Evolutionary conservation across 2,888 invertebrate genomes (phyloP), one percentile per base, ranked within the genome.

Genomic region (Drosophila ezoana): DNA sequence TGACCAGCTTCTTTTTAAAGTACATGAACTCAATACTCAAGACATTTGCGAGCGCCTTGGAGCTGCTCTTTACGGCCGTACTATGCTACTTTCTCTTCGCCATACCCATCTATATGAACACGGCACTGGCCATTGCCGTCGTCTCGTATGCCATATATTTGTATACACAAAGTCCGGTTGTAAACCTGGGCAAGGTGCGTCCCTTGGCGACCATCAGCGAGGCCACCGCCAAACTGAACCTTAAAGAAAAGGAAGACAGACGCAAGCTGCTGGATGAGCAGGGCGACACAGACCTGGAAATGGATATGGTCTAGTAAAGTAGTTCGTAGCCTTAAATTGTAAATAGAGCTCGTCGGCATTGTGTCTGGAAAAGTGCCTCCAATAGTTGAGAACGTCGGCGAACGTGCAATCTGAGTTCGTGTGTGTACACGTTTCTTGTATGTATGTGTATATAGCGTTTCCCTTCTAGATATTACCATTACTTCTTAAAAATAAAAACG

Each of bases 21-120:
- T 97, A 96, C 84, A 94, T 98, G 85, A 98, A 98, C 92, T 98
- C 98, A 0, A 98, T 99, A 89, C 93, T 98, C 57, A 98, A 99
- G 93, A 98, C 98, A 0, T 98, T 98, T 92, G 98, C 98, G 1
- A 97, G 98, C 93, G 98, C 98, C 13, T 93, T 98, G 81, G 98
- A 98, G 90, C 92, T 98, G 35, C 93, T 98, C 57, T 96, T 98
- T 87, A 98, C 98, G 0, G 98, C 98, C 0, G 93, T 98, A 13
- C 93, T 98, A 0, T 97, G 97, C 85, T 97, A 96, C 93, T 90
- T 97, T 51, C 92, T 98, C 51, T 98, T 98, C 91, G 94, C 94
- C 76, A 98, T 98, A 91, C 94, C 96, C 3, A 96, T 98, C 78
- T 95, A 97, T 90, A 91, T 95, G 62, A 97, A 95, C 89, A 98